Percentiles rank a stretch among this genome's conserved stretches.
Evolutionary conservation across 2,888 invertebrate species (phyloP).

Genomic region (Hofmannophila pseudospretella): DNA sequence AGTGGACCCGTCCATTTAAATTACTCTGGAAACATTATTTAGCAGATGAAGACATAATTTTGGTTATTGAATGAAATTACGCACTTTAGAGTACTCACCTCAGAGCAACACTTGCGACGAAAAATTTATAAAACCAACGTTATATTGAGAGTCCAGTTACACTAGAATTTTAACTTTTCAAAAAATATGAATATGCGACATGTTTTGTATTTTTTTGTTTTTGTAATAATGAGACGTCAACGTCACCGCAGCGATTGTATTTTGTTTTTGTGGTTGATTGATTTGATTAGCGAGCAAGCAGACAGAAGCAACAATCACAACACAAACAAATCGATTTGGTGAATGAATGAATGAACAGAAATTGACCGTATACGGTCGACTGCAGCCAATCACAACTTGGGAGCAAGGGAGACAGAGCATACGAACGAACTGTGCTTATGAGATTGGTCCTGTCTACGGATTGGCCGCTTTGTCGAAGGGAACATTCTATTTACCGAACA

Average conservation of each 20-base stretch:
- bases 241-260: slow-evolving; percentile 17
- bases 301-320: neutral
- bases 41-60: neutral
- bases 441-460: no score
- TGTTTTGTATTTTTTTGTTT: slow-evolving; percentile 48
- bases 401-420: no score
- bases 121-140: slow-evolving; percentile 26
- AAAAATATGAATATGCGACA: slow-evolving; percentile 32
- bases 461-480: no score
- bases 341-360: slow-evolving; percentile 1
- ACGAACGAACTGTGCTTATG: no score
- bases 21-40: slow-evolving; percentile 15
- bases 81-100: slow-evolving; percentile 26
- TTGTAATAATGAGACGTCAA: slow-evolving; percentile 17
- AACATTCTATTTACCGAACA: no score
- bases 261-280: slow-evolving; percentile 17
- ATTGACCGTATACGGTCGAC: no score
- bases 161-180: slow-evolving; percentile 41
- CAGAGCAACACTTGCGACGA: slow-evolving; percentile 26
- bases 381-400: no score
- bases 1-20: slow-evolving; percentile 55
- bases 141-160: slow-evolving; percentile 30
- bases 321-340: no score
- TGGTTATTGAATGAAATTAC: slow-evolving; percentile 12
- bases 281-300: neutral